Conservation (phyloP, 1,140 invertebrate species). For the Riptortus pedestris region DNA sequence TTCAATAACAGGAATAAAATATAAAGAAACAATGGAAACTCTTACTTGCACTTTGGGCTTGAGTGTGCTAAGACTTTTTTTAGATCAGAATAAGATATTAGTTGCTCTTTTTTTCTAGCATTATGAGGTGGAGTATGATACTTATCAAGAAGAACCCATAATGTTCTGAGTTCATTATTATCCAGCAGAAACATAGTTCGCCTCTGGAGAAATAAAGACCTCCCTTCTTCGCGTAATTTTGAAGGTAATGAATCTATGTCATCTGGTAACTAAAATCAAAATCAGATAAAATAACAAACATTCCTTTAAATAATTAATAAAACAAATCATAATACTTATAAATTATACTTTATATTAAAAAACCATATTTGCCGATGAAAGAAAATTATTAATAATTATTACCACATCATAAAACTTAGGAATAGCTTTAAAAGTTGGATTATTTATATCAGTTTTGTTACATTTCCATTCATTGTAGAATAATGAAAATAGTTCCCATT, state of each 20-base stretch:
- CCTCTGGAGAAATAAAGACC: constrained; percentile 22
- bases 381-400: not conserved
- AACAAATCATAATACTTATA: not conserved
- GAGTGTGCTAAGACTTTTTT: constrained; percentile 22
- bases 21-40: not conserved
- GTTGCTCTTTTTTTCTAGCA: constrained; percentile 22
- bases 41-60: constrained; percentile 22
- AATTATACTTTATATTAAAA: not conserved
- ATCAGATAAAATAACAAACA: not conserved
- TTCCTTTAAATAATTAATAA: not conserved
- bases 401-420: constrained; percentile 18
- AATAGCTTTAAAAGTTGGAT: constrained; percentile 16
- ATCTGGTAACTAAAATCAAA: not conserved
- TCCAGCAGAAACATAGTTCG: constrained; percentile 16
- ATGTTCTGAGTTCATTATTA: constrained; percentile 25
- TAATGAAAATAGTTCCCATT: not conserved
- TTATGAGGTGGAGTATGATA: constrained; percentile 20
- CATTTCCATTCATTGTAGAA: constrained; percentile 20
- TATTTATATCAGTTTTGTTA: not conserved
- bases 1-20: not conserved
- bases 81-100: constrained; percentile 23
- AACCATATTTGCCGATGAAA: not conserved
- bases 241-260: constrained; percentile 21
- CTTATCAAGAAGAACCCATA: constrained; percentile 24
- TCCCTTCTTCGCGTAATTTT: constrained; percentile 25